phyloP scores from a whole-genome alignment of 2,797 vertebrate genomes.

The Notolabrus celidotus region DNA sequence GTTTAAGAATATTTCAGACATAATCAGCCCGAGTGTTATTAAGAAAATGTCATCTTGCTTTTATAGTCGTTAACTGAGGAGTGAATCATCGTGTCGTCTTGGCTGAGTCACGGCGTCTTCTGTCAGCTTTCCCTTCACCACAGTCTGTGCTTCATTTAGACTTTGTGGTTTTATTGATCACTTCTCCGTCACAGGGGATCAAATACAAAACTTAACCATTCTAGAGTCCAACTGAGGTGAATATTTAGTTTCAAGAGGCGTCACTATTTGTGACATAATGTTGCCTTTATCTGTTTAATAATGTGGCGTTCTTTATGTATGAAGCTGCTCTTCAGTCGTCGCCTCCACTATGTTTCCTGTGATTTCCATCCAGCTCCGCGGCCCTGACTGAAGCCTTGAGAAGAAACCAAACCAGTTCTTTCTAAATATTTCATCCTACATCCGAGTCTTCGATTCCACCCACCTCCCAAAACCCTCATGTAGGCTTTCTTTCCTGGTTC shows the following conservation, averaged over 20 bases:
- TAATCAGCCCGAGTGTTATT: not conserved
- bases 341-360: too few species aligned
- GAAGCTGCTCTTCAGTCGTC: too few species aligned
- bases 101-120: not conserved
- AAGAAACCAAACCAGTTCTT: not conserved
- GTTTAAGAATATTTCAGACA: slow-evolving; percentile 1
- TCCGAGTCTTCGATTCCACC: not conserved
- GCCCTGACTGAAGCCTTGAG: not conserved
- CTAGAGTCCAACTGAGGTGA: not conserved
- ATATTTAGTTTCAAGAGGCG: not conserved
- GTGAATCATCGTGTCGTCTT: not conserved
- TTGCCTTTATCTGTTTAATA: not conserved
- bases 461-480: not conserved
- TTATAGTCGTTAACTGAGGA: not conserved
- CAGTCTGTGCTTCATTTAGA: not conserved
- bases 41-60: not conserved
- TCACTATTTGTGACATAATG: not conserved
- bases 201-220: not conserved
- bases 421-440: too few species aligned
- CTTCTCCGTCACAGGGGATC: not conserved
- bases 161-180: slow-evolving; percentile 19
- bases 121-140: not conserved
- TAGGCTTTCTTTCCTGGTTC: slow-evolving; percentile 13
- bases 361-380: not conserved
- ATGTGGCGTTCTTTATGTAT: too few species aligned